Evolutionary conservation across 2,888 invertebrate genomes (phyloP).

Genomic region (Apocheima hispidaria): DNA sequence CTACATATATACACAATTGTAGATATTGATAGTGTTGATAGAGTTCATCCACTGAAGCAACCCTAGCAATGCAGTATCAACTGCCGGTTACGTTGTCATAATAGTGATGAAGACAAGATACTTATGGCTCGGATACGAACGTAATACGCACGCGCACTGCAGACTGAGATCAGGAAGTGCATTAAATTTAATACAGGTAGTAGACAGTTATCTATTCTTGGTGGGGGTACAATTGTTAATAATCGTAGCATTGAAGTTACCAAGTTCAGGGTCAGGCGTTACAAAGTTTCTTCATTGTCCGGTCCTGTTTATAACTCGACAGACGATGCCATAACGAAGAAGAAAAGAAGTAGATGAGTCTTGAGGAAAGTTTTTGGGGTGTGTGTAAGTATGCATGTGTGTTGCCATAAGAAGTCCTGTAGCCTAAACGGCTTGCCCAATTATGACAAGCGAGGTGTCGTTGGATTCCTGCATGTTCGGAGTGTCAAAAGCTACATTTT

Average conservation of each 20-base stretch:
- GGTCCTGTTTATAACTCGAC: conserved; percentile 5
- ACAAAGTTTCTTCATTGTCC: conserved; percentile 45
- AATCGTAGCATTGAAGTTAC: conserved; percentile 60
- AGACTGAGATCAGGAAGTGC: conserved; percentile 50
- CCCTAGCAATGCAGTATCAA: conserved; percentile 1
- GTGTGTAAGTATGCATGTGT: too few relatives aligned
- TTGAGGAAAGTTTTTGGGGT: too few relatives aligned
- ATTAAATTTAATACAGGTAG: conserved; percentile 54
- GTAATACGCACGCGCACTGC: conserved; percentile 41
- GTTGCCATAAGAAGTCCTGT: too few relatives aligned
- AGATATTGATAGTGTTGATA: not conserved
- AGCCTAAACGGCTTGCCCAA: too few relatives aligned
- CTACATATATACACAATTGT: not conserved
- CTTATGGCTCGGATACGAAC: conserved; percentile 26
- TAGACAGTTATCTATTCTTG: conserved; percentile 56
- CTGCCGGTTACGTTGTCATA: conserved; percentile 13
- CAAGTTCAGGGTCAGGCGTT: conserved; percentile 69
- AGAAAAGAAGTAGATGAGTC: too few relatives aligned
- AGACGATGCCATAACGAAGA: too few relatives aligned
- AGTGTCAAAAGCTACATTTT: too few relatives aligned
- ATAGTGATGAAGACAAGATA: conserved; percentile 16
- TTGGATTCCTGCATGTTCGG: too few relatives aligned
- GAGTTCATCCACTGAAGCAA: not conserved
- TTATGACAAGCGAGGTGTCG: too few relatives aligned
- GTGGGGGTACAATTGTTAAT: conserved; percentile 60